phyloP scores from a whole-genome alignment of 2,888 invertebrate species.

The Escarpia spicata region DNA sequence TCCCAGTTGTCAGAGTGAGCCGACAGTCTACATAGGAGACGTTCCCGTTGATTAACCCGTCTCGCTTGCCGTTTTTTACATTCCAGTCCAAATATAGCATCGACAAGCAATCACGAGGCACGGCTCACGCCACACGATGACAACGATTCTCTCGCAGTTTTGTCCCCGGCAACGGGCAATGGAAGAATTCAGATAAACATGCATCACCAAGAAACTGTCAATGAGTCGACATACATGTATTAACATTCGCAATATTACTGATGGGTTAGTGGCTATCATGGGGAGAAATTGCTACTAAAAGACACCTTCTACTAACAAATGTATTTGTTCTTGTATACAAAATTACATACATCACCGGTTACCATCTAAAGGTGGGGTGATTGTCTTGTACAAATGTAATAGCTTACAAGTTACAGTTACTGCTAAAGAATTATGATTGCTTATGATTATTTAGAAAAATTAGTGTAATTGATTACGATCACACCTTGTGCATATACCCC shows the following conservation, averaged over 20 bases:
- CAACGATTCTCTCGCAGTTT: neutral
- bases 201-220: neutral
- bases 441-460: too few species aligned
- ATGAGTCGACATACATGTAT: neutral
- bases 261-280: neutral
- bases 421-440: too few species aligned
- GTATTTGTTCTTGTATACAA: neutral
- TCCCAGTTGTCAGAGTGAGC: neutral
- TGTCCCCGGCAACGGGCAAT: neutral
- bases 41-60: neutral
- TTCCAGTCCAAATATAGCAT: neutral
- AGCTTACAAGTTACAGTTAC: too few species aligned
- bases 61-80: neutral
- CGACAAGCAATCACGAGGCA: neutral
- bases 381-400: too few species aligned
- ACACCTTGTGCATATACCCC: too few species aligned
- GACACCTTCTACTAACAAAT: neutral
- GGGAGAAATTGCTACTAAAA: neutral
- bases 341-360: too few species aligned
- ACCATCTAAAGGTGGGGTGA: too few species aligned
- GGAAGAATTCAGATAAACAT: neutral
- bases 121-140: neutral
- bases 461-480: too few species aligned
- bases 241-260: neutral
- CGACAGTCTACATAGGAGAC: neutral